Evolutionary conservation across 2,797 vertebrate genomes (phyloP).

Genomic region (Lepidocolaptes lacrymiger): DNA sequence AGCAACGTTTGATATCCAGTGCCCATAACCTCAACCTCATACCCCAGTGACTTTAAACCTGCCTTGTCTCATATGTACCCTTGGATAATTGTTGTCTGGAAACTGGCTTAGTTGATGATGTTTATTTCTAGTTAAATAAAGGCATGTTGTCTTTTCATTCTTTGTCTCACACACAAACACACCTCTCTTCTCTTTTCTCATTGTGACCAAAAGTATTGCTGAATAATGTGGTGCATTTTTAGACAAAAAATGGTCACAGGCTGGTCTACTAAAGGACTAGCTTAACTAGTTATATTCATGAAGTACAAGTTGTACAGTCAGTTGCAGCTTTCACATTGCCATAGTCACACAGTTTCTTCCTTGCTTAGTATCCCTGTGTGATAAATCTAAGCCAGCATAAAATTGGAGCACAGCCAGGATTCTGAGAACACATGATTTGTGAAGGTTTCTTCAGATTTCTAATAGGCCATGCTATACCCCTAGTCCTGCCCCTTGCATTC

Average conservation of each 20-base stretch:
- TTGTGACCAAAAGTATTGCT: neutral
- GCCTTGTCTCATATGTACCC: neutral
- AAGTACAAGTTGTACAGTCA: neutral
- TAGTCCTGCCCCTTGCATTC: conserved; percentile 59
- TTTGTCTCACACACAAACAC: neutral
- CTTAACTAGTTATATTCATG: neutral
- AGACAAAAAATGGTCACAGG: neutral
- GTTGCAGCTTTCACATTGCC: neutral
- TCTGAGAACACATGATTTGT: neutral
- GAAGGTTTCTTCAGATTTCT: neutral
- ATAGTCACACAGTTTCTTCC: neutral
- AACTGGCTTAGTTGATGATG: neutral
- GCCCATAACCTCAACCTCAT: neutral
- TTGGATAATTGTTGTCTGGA: neutral
- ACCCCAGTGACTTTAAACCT: conserved; percentile 24
- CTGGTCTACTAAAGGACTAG: neutral
- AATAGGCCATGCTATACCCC: neutral
- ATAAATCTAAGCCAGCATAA: neutral
- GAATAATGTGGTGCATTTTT: neutral
- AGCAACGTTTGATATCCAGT: neutral
- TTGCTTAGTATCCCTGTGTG: neutral
- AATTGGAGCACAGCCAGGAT: neutral
- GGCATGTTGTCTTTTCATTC: neutral
- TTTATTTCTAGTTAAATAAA: conserved; percentile 16
- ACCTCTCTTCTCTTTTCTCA: neutral